phyloP scores from a whole-genome alignment of 2,888 invertebrate genomes.

The Sarcophaga carnaria region DNA sequence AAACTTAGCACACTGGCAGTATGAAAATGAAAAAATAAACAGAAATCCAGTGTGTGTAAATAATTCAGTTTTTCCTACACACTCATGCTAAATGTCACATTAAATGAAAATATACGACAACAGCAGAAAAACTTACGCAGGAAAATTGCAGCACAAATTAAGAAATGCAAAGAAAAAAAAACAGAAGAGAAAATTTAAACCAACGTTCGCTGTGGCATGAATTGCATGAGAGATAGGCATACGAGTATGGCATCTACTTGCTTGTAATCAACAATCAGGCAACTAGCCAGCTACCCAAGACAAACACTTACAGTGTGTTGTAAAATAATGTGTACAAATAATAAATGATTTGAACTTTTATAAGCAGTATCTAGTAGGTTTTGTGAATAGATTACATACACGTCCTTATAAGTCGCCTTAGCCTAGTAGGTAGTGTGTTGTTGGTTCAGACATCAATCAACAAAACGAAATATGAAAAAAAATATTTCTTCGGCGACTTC shows the following conservation, averaged over 20 bases:
- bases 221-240: slow-evolving; percentile 18
- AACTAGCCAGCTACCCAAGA: not conserved
- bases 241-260: not conserved
- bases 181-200: not conserved
- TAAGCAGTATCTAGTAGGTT: no score
- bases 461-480: no score
- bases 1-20: slow-evolving; percentile 46
- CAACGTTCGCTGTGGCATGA: slow-evolving; percentile 40
- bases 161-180: slow-evolving; percentile 10
- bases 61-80: slow-evolving; percentile 59
- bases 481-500: no score
- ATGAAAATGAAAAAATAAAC: slow-evolving; percentile 38
- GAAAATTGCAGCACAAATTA: slow-evolving; percentile 35
- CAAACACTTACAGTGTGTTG: not conserved
- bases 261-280: no score
- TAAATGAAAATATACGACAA: slow-evolving; percentile 66
- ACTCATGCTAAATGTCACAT: slow-evolving; percentile 66
- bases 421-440: no score
- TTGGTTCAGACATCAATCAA: no score
- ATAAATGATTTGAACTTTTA: no score
- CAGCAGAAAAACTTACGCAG: slow-evolving; percentile 19
- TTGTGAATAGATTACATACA: no score
- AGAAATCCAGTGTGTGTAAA: not conserved
- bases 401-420: no score
- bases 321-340: no score